Evolutionary conservation across 2,113 vertebrate genomes (phyloP).

Genomic region (Campylomormyrus numenius): DNA sequence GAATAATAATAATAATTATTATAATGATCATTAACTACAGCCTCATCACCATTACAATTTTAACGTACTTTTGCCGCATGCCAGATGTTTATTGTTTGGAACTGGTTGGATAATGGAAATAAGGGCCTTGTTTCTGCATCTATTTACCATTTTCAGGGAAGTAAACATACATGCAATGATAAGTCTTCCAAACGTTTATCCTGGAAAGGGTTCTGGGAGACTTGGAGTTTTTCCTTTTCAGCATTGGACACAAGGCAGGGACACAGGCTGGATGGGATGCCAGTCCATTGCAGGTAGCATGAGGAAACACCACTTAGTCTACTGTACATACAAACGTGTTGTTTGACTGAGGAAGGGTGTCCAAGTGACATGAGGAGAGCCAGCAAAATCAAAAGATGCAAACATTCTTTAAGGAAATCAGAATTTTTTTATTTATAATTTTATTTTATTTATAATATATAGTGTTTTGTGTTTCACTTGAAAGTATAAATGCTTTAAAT

Average conservation of each 20-base stretch:
- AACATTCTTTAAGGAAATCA: neutral
- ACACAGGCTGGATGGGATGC: neutral
- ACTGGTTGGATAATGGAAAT: neutral
- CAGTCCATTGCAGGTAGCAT: neutral
- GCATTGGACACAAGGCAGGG: neutral
- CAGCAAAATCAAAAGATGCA: neutral
- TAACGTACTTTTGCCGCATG: neutral
- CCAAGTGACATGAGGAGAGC: neutral
- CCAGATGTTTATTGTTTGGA: slow-evolving; percentile 4
- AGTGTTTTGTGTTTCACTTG: neutral
- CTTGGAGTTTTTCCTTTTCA: neutral
- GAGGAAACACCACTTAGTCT: neutral
- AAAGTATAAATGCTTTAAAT: neutral
- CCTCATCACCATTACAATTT: neutral
- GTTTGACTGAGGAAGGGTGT: neutral
- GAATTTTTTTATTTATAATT: neutral
- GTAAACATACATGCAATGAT: neutral
- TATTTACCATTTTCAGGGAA: neutral
- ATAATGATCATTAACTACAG: neutral
- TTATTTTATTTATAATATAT: neutral
- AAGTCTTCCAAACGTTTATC: neutral
- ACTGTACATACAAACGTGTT: neutral
- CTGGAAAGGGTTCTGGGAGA: neutral
- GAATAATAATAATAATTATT: neutral
- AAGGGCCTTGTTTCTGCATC: neutral